Evolutionary conservation across 2,797 vertebrate genomes (phyloP).

Genomic region (Myoxocephalus aenaeus): DNA sequence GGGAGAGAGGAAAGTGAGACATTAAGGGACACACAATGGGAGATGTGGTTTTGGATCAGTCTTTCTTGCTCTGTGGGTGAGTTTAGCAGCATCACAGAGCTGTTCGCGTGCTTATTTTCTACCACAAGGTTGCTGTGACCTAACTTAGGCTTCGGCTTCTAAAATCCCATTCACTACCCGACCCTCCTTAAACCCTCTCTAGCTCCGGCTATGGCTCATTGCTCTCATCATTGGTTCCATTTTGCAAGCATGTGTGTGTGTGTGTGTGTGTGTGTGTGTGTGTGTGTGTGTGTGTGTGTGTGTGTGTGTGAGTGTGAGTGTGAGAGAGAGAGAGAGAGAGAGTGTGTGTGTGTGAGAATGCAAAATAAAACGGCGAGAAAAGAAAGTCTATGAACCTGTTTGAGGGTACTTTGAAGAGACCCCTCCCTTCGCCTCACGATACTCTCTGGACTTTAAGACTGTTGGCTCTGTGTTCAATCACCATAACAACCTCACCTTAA

Average conservation of each 20-base stretch:
- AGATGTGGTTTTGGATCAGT: constrained; percentile 26
- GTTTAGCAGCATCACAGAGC: constrained; percentile 29
- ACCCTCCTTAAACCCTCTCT: constrained; percentile 45
- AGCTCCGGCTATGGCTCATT: constrained; percentile 52
- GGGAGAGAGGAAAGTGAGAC: constrained; percentile 13
- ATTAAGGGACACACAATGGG: constrained; percentile 10
- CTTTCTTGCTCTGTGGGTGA: constrained; percentile 34
- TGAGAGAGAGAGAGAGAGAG: accelerated
- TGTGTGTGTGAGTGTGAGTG: no score
- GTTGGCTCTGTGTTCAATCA: constrained; percentile 65
- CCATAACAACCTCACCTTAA: constrained; percentile 70
- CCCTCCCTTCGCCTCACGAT: constrained; percentile 34
- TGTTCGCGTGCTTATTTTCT: constrained; percentile 37
- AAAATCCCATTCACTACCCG: constrained; percentile 46
- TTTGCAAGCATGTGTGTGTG: constrained; percentile 36
- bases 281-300: not conserved
- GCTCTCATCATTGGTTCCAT: constrained; percentile 57
- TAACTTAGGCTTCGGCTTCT: constrained; percentile 36
- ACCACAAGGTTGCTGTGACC: constrained; percentile 66
- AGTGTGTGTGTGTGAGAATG: not conserved
- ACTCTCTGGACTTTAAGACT: constrained; percentile 48
- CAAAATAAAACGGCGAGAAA: constrained; percentile 4
- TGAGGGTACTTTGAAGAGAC: constrained; percentile 55
- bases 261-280: not conserved
- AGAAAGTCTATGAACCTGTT: constrained; percentile 12